phyloP scores from a whole-genome alignment of 2,797 vertebrate genomes.

The Champsocephalus gunnari region DNA sequence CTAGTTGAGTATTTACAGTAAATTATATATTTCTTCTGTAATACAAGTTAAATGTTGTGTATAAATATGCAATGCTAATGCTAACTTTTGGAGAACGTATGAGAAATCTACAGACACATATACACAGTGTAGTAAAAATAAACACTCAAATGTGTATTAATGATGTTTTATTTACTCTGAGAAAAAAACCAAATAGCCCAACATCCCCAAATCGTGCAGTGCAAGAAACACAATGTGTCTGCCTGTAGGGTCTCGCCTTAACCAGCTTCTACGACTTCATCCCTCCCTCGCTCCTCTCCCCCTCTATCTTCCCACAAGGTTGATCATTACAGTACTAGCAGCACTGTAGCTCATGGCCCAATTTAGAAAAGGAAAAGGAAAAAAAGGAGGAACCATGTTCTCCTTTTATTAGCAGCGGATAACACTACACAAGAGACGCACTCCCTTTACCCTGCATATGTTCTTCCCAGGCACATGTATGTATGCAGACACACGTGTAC shows the following conservation, averaged over 20 bases:
- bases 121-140: too few species aligned
- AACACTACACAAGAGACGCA: constrained; percentile 57
- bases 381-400: constrained; percentile 66
- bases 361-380: constrained; percentile 63
- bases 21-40: too few species aligned
- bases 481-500: constrained; percentile 1
- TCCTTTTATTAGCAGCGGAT: constrained; percentile 74
- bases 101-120: too few species aligned
- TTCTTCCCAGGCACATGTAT: constrained; percentile 11
- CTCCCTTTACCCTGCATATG: constrained; percentile 25
- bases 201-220: too few species aligned
- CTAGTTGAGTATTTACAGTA: too few species aligned
- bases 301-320: constrained; percentile 65
- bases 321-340: constrained; percentile 77
- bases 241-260: background rate
- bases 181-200: too few species aligned
- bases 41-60: too few species aligned
- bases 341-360: constrained; percentile 78
- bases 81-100: too few species aligned
- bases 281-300: constrained; percentile 42
- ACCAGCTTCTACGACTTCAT: constrained; percentile 39
- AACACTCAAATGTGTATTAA: too few species aligned
- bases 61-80: too few species aligned
- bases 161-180: too few species aligned
- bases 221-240: too few species aligned